A percentile compares a stretch with the other conserved stretches of the same genome.
Conservation (phyloP, 2,888 invertebrate genomes). For the Pammene fasciana region DNA sequence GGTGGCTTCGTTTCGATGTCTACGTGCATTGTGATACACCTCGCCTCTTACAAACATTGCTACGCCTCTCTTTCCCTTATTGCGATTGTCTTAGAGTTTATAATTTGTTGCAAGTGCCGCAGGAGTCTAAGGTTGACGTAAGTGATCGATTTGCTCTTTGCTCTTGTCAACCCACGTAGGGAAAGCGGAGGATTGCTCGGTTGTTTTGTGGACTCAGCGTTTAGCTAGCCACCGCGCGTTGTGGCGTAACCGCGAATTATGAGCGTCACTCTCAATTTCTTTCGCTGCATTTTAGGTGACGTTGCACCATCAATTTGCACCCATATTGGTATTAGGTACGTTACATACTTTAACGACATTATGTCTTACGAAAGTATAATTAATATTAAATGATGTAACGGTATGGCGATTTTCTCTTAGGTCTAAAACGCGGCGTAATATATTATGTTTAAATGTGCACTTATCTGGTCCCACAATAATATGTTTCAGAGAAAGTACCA, state of each 20-base stretch:
- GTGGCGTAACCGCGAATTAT: slow-evolving; percentile 68
- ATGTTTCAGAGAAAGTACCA: slow-evolving; percentile 36
- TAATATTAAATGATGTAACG: slow-evolving; percentile 23
- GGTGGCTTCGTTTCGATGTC: slow-evolving; percentile 58
- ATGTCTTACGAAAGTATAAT: slow-evolving; percentile 14
- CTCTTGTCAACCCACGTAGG: slow-evolving; percentile 55
- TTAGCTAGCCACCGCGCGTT: slow-evolving; percentile 57
- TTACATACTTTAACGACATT: not conserved
- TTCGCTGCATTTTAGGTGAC: slow-evolving; percentile 57
- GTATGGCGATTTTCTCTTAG: slow-evolving; percentile 4
- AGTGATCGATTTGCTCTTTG: slow-evolving; percentile 62
- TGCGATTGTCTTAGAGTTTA: slow-evolving; percentile 50
- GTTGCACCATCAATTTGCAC: slow-evolving; percentile 44
- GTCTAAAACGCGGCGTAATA: slow-evolving; percentile 4
- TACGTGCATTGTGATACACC: slow-evolving; percentile 59
- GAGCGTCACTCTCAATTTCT: slow-evolving; percentile 72
- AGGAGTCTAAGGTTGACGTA: slow-evolving; percentile 48
- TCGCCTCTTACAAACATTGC: slow-evolving; percentile 33
- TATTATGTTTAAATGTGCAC: slow-evolving; percentile 22
- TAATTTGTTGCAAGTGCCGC: slow-evolving; percentile 46
- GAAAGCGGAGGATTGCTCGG: slow-evolving; percentile 67
- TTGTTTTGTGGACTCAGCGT: slow-evolving; percentile 62
- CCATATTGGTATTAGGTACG: not conserved
- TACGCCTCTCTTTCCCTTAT: slow-evolving; percentile 50
- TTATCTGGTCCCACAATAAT: slow-evolving; percentile 23